Evolutionary conservation across 2,888 invertebrate genomes (phyloP).

Genomic region (Caenorhabditis becei): DNA sequence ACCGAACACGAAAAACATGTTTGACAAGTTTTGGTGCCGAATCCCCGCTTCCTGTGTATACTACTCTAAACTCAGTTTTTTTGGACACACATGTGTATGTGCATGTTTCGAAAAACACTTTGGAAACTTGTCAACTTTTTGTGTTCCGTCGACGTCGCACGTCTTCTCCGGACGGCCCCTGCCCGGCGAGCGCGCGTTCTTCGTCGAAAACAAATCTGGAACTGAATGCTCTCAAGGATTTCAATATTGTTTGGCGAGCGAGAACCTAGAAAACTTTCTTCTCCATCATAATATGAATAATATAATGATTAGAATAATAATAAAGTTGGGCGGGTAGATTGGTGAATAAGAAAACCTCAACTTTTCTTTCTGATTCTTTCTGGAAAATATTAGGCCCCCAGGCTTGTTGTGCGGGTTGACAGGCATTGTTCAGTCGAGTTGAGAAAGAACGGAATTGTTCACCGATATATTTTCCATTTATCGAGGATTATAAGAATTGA

Average conservation of each 20-base stretch:
- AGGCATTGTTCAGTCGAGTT: constrained; percentile 18
- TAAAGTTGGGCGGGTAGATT: constrained; percentile 15
- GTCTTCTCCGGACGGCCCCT: constrained; percentile 29
- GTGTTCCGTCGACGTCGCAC: constrained; percentile 46
- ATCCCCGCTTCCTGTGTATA: constrained; percentile 59
- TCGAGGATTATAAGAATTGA: constrained; percentile 32
- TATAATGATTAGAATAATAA: constrained; percentile 48
- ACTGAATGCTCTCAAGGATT: constrained; percentile 58
- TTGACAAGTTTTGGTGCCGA: constrained; percentile 62
- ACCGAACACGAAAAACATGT: constrained; percentile 60
- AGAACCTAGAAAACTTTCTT: constrained; percentile 32
- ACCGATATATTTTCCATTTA: constrained; percentile 35
- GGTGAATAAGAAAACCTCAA: constrained; percentile 38
- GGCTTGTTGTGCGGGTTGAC: constrained; percentile 1
- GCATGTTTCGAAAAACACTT: constrained; percentile 62
- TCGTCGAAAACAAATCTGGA: constrained; percentile 53
- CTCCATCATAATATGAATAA: constrained; percentile 55
- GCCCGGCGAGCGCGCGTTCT: constrained; percentile 2
- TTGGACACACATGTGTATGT: constrained; percentile 33
- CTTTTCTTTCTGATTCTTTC: constrained; percentile 23
- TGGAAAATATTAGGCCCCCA: constrained; percentile 17
- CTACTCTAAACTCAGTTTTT: constrained; percentile 50
- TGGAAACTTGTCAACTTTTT: constrained; percentile 62
- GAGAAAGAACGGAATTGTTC: constrained; percentile 6
- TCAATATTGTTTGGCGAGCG: constrained; percentile 56